Evolutionary conservation across 2,797 vertebrate genomes (phyloP).

Genomic region (Xyrichtys novacula): DNA sequence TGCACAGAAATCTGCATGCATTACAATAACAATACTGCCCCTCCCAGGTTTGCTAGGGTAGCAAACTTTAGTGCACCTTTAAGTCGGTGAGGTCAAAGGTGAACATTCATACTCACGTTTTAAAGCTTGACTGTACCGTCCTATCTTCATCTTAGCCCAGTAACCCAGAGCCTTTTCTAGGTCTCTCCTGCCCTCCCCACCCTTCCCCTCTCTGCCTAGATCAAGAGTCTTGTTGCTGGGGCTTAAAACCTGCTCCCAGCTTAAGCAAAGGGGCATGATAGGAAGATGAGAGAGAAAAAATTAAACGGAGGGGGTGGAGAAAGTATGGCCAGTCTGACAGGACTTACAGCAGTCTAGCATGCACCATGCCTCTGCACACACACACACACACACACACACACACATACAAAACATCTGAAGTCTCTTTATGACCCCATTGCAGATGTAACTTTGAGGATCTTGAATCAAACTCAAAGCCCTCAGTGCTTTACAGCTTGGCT

Average conservation of each 20-base stretch:
- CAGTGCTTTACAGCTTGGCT: slow-evolving; percentile 33
- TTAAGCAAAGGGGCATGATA: slow-evolving; percentile 34
- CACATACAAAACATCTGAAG: no score
- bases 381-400: no score
- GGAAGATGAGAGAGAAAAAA: slow-evolving; percentile 29
- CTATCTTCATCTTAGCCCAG: slow-evolving; percentile 38
- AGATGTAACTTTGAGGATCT: slow-evolving; percentile 48
- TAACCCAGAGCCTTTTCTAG: slow-evolving; percentile 60
- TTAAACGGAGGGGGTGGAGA: slow-evolving; percentile 21
- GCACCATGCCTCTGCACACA: slow-evolving; percentile 3
- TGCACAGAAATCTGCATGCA: background rate
- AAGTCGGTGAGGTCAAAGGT: slow-evolving; percentile 1
- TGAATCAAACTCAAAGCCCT: slow-evolving; percentile 46
- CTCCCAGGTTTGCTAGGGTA: no score
- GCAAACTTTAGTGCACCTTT: no score
- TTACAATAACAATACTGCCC: background rate
- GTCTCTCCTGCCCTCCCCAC: slow-evolving; percentile 38
- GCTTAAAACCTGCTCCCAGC: slow-evolving; percentile 46
- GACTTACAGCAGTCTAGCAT: slow-evolving; percentile 12
- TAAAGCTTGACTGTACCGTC: slow-evolving; percentile 15
- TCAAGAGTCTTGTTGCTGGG: slow-evolving; percentile 55
- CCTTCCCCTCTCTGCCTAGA: slow-evolving; percentile 32
- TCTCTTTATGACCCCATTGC: slow-evolving; percentile 46
- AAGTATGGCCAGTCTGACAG: slow-evolving; percentile 18
- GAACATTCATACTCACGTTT: background rate